Conservation (phyloP, 2,888 invertebrate species). For the Cataglyphis livida region DNA sequence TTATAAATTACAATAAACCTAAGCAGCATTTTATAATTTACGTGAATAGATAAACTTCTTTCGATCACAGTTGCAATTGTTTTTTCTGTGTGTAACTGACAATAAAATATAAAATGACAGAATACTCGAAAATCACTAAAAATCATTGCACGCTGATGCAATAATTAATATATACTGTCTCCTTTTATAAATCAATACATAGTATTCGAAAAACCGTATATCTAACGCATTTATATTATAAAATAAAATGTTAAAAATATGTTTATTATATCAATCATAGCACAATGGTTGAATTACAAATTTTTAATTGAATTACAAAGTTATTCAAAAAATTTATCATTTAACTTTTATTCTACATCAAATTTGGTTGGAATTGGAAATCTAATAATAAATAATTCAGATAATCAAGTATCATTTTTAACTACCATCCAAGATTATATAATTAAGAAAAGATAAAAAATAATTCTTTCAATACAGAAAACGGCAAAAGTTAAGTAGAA, state of each 20-base stretch:
- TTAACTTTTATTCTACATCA: neutral
- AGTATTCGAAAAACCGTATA: neutral
- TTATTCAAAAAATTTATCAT: neutral
- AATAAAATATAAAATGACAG: slow-evolving; percentile 61
- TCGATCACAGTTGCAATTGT: slow-evolving; percentile 18
- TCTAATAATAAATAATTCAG: neutral
- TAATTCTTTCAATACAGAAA: neutral
- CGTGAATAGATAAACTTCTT: slow-evolving; percentile 12
- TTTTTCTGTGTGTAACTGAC: neutral
- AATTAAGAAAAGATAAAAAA: neutral
- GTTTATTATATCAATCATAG: neutral
- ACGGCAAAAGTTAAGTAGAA: neutral
- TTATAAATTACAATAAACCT: slow-evolving; percentile 28
- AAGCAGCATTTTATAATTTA: slow-evolving; percentile 26
- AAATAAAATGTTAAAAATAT: slow-evolving; percentile 2
- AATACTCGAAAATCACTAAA: slow-evolving; percentile 40
- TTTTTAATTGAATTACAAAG: neutral
- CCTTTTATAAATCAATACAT: slow-evolving; percentile 38
- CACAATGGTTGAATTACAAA: neutral
- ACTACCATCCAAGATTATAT: neutral
- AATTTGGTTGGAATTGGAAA: neutral
- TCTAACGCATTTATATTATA: slow-evolving; percentile 1
- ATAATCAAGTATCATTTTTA: neutral
- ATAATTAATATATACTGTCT: slow-evolving; percentile 67
- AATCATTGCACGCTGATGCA: slow-evolving; percentile 55